These are phyloP conservation scores for Sebastes iracundus DNA, from an alignment of 2,797 vertebrate genomes.

Conservation along the genomic window DNA sequence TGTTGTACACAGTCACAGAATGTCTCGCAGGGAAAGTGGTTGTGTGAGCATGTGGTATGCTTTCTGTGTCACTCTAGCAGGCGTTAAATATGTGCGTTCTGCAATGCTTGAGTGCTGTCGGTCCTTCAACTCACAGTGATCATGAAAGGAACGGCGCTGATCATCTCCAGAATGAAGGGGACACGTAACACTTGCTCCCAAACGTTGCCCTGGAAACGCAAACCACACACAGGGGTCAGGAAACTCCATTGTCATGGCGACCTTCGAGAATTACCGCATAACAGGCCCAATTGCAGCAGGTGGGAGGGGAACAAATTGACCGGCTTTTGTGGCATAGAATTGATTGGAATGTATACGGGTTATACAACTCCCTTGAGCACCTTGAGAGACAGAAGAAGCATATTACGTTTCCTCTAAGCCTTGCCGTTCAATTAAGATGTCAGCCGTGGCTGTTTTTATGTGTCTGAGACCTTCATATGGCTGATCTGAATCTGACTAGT, in stretches of 20 bases:
- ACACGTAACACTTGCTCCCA: conserved; percentile 89
- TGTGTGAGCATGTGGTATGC: neutral
- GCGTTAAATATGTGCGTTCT: neutral
- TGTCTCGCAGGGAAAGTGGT: neutral
- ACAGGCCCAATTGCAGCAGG: conserved; percentile 9
- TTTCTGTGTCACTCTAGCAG: neutral
- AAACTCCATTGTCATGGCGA: conserved; percentile 59
- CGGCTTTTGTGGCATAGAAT: conserved; percentile 13
- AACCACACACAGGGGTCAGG: conserved; percentile 61
- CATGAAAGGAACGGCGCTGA: conserved; percentile 88
- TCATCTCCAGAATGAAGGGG: conserved; percentile 89
- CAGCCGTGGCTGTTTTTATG: conserved; percentile 56
- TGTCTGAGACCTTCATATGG: conserved; percentile 49
- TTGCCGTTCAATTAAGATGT: conserved; percentile 59
- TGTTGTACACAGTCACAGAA: conserved; percentile 9
- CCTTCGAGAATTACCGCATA: conserved; percentile 59
- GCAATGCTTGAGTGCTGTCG: neutral
- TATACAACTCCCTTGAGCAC: conserved; percentile 22
- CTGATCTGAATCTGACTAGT: conserved; percentile 55
- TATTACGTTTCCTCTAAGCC: conserved; percentile 24
- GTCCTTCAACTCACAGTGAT: conserved; percentile 84
- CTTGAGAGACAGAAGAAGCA: conserved; percentile 21
- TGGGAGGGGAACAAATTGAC: conserved; percentile 29
- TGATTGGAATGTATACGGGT: conserved; percentile 21
- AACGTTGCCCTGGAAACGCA: conserved; percentile 87